Evolutionary conservation across 2,888 invertebrate species (phyloP), one percentile per base, ranked within the genome.

Genomic region (Caenorhabditis panamensis): DNA sequence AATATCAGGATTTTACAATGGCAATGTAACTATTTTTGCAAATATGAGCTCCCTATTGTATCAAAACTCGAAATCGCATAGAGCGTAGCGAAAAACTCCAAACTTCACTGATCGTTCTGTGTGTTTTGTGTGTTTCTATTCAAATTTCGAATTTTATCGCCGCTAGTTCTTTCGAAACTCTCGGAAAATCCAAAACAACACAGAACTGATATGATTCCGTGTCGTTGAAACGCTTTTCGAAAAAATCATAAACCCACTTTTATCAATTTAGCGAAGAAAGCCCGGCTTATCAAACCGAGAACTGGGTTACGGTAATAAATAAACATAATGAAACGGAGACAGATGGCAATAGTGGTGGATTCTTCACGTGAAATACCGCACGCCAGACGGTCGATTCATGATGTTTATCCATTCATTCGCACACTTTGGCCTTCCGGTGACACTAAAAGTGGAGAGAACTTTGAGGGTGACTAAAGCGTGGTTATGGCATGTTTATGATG

Each of bases 221-320:
- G 66, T 75, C 73, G 73, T 75, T 75, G 66, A 75, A 66, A 66
- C 51, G 53, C 72, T 73, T 73, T 64, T 64, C 62, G 47, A 47
- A 47, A 47, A 47, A 18, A 2, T 13, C 41, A 41, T 41, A 6
- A 47, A 18, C 47, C 3, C 47, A 16, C 3, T 16, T 41, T n/a
- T 47, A 18, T n/a, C 18, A 47, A 47, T 47, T 47, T 2, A 20
- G 18, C 47, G 47, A 47, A n/a, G n/a, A n/a, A n/a, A n/a, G n/a
- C n/a, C n/a, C n/a, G n/a, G n/a, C n/a, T n/a, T n/a, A 47, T 47
- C 41, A 13, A 41, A 41, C 13, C 13, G 44, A 6, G 49, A 51
- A 20, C 13, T 24, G 13, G 51, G 24, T 22, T 41, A 41, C 41
- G 41, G 41, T 41, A 41, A 6, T 41, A 13, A 41, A 41, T 11